Base-by-base conservation (phyloP, 2,888 invertebrate genomes). In the Sipha maydis region DNA sequence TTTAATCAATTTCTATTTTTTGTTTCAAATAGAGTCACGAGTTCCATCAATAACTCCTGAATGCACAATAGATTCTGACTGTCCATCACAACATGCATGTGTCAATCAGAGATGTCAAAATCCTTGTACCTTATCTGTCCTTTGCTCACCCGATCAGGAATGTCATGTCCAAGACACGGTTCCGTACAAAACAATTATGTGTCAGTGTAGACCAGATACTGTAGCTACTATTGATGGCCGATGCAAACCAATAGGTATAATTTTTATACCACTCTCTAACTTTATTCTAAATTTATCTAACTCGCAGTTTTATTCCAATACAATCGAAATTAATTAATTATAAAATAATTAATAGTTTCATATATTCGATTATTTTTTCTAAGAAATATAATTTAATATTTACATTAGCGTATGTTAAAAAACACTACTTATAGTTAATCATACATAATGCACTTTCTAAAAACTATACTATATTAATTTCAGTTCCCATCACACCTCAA, bases 161-260 rank as follows among this genome's bases (percentile, higher is more conserved):
- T 97, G 97, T 92, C 93, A 94, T 89, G 96, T 96, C 0, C 93
- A 96, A 21, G 96, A 97, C 90, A 95, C 96, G 0, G 91, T 95
- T 78, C 97, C 97, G 3, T 92, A 97, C 90, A 94, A 97, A 84
- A 97, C 97, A 0, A 95, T 97, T 90, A 96, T 97, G 90, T 97
- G 97, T 91, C 94, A 96, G 91, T 98, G 97, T 92, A 96, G 97
- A 28, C 94, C 95, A 73, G 97, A 97, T 90, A 96, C 96, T 0
- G 94, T 96, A 77, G 94, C 95, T 0, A 95, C 96, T 90, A 93
- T 93, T 11, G 94, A 95, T 86, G 96, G 95, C 90, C 94, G 94
- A 90, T 97, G 97, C 92, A 94, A 94, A 89, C 92, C 92, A 85
- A 93, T 93, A 89, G 92, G 90, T 90, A 90, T n/a, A 28, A 48